Evolutionary conservation across 1,140 invertebrate genomes (phyloP).

Genomic region (Calosoma granatense): DNA sequence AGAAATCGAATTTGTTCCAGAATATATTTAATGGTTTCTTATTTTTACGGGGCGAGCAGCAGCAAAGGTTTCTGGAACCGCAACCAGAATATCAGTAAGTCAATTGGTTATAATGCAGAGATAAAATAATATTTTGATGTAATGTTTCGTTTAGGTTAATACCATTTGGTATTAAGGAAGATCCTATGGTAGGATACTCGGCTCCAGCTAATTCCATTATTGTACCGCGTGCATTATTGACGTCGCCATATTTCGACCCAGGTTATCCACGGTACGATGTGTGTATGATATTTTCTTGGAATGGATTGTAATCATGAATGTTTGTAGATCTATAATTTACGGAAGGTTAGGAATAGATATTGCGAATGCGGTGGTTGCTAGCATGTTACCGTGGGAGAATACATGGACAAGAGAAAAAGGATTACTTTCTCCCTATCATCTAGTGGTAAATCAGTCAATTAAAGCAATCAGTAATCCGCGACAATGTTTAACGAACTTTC

Average conservation of each 20-base stretch:
- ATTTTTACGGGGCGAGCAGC: constrained; percentile 30
- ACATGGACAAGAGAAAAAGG: constrained; percentile 35
- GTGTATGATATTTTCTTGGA: constrained; percentile 9
- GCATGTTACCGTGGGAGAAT: constrained; percentile 34
- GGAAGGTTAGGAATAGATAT: constrained; percentile 40
- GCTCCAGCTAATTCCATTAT: constrained; percentile 37
- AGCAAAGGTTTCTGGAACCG: constrained; percentile 25
- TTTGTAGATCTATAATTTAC: constrained; percentile 36
- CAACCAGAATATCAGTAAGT: constrained; percentile 25
- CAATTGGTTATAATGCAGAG: constrained; percentile 3
- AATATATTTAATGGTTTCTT: constrained; percentile 35
- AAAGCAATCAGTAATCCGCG: constrained; percentile 15
- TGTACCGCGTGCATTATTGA: constrained; percentile 35
- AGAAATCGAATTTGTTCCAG: constrained; percentile 41
- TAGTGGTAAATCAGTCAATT: constrained; percentile 25
- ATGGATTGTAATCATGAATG: constrained; percentile 13
- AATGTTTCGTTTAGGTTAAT: neutral
- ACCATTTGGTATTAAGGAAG: constrained; percentile 14
- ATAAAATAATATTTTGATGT: neutral
- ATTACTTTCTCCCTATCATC: constrained; percentile 29
- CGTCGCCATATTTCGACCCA: constrained; percentile 32
- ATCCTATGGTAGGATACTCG: constrained; percentile 31
- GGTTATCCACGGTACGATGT: constrained; percentile 33
- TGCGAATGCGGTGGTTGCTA: constrained; percentile 33
- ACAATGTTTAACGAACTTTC: constrained; percentile 22